A percentile compares a stretch with the other conserved stretches of the same genome.
Conservation (phyloP, 2,888 invertebrate species). For the Trachelus iudaicus region DNA sequence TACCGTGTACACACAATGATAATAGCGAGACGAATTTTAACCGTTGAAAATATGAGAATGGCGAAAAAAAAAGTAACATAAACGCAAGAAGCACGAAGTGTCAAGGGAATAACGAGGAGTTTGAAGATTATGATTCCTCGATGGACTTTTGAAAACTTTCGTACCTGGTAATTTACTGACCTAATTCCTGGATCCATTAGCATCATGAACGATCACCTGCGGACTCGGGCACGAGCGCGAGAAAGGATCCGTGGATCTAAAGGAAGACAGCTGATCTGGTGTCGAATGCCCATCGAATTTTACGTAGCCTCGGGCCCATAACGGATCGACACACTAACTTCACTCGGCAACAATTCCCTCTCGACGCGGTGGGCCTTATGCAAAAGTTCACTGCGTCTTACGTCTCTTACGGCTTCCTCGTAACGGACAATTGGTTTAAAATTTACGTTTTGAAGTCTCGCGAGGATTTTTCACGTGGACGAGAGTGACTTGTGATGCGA, state of each 20-base stretch:
- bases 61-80: not conserved
- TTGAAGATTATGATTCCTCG: not conserved
- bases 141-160: not conserved
- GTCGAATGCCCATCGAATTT: constrained; percentile 48
- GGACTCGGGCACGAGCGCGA: not conserved
- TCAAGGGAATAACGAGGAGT: not conserved
- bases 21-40: not conserved
- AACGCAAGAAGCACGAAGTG: not conserved
- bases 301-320: constrained; percentile 58
- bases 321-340: constrained; percentile 62
- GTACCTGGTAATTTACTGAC: constrained; percentile 35
- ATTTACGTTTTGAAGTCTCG: not conserved
- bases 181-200: constrained; percentile 35
- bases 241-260: constrained; percentile 7
- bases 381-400: not conserved
- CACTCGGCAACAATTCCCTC: constrained; percentile 19
- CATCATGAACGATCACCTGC: constrained; percentile 29
- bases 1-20: not conserved
- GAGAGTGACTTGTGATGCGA: not conserved
- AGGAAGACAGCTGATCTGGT: constrained; percentile 16
- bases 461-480: not conserved
- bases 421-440: not conserved
- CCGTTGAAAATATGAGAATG: not conserved
- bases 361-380: not conserved
- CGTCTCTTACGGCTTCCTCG: not conserved